Percentiles rank a stretch among this genome's conserved stretches.
Conservation (phyloP, 2,797 vertebrate species). For the Ammospiza maritima region DNA sequence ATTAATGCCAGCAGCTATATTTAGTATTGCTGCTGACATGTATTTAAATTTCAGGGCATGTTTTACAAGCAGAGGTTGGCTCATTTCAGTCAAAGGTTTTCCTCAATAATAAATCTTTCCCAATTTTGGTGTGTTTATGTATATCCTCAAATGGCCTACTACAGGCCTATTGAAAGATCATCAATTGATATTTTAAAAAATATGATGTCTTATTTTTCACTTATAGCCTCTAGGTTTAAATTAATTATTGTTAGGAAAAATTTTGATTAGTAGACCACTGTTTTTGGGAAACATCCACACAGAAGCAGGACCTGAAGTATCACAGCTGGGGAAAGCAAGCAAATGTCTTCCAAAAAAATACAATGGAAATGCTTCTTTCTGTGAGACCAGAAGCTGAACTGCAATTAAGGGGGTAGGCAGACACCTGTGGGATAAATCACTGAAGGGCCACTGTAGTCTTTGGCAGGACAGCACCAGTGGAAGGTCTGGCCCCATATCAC, state of each 20-base stretch:
- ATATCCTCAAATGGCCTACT: not conserved
- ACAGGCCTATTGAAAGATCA: not conserved
- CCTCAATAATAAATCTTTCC: not conserved
- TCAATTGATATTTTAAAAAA: not conserved
- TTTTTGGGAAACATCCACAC: not conserved
- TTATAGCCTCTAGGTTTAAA: not conserved
- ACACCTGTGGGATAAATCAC: not conserved
- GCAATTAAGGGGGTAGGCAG: not conserved
- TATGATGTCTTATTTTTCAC: not conserved
- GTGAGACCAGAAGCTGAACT: not conserved
- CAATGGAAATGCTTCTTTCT: not conserved
- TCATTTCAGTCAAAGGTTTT: not conserved
- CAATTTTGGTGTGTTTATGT: not conserved
- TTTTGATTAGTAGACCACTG: not conserved
- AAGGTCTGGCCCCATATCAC: not conserved
- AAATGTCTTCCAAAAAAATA: not conserved
- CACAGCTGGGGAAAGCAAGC: not conserved
- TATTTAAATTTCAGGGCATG: slow-evolving; percentile 30
- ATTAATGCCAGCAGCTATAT: slow-evolving; percentile 32
- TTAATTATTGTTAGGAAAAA: not conserved
- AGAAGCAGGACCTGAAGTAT: not conserved
- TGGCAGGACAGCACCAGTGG: not conserved
- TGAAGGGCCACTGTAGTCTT: not conserved
- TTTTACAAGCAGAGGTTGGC: not conserved
- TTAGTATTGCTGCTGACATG: slow-evolving; percentile 24